A percentile compares a stretch with the other conserved stretches of the same genome.
phyloP scores from a whole-genome alignment of 2,797 vertebrate genomes.

The Phaenicophaeus curvirostris region DNA sequence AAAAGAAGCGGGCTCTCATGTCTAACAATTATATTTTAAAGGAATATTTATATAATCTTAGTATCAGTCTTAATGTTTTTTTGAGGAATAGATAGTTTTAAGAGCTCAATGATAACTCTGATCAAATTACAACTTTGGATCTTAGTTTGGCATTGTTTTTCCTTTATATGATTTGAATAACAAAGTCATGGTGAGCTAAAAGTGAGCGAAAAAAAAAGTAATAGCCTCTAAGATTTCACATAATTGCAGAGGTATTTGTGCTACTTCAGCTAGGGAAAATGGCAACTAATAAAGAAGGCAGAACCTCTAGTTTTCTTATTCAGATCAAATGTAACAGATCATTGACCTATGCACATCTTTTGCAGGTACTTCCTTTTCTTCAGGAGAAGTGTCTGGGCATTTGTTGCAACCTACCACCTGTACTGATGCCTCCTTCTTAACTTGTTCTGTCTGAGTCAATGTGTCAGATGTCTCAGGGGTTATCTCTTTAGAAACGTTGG shows the following conservation, averaged over 20 bases:
- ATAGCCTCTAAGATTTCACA: not conserved
- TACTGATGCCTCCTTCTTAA: too few species aligned
- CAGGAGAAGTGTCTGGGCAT: too few species aligned
- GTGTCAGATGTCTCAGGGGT: too few species aligned
- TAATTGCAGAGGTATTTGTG: not conserved
- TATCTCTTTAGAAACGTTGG: too few species aligned
- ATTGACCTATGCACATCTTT: too few species aligned
- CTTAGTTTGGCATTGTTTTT: not conserved
- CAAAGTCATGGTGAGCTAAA: not conserved
- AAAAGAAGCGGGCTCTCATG: conserved; percentile 35
- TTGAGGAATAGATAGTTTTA: not conserved
- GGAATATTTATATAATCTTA: not conserved
- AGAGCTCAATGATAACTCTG: not conserved
- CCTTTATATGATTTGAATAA: not conserved
- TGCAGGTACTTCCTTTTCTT: too few species aligned
- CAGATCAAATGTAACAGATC: not conserved
- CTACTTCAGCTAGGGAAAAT: not conserved
- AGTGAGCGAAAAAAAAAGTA: not conserved
- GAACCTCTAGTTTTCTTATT: not conserved
- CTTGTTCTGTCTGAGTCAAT: too few species aligned
- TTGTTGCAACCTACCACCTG: too few species aligned
- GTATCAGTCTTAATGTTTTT: not conserved
- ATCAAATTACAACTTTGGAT: not conserved
- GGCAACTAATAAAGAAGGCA: not conserved
- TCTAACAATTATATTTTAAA: not conserved